Evolutionary conservation across 2,888 invertebrate genomes (phyloP).

Genomic region (Melikaiella ostensackeni): DNA sequence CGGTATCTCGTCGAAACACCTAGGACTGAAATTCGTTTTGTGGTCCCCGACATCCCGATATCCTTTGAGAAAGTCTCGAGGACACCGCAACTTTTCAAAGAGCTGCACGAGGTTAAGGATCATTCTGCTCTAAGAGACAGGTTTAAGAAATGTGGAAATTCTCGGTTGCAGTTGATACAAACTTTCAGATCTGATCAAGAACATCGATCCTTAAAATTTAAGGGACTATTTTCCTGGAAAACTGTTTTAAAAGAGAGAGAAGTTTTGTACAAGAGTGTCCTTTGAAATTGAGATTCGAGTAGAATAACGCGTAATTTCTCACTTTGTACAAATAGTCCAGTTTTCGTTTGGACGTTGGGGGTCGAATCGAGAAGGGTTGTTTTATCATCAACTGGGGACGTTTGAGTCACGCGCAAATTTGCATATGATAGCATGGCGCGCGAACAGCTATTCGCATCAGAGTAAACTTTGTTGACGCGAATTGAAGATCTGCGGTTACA

Average conservation of each 20-base stretch:
- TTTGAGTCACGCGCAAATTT: slow-evolving; percentile 60
- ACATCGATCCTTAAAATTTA: background rate
- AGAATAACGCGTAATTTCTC: background rate
- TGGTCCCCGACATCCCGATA: slow-evolving; percentile 29
- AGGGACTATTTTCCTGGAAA: too few relatives aligned
- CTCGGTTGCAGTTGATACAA: background rate
- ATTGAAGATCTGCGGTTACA: slow-evolving; percentile 50
- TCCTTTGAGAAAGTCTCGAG: slow-evolving; percentile 27
- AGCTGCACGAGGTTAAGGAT: slow-evolving; percentile 17
- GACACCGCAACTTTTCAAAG: slow-evolving; percentile 30
- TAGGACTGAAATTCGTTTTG: slow-evolving; percentile 38
- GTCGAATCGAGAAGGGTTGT: slow-evolving; percentile 1
- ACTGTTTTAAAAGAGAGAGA: too few relatives aligned
- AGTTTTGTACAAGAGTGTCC: too few relatives aligned
- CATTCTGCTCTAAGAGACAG: slow-evolving; percentile 27
- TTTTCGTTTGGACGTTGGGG: background rate
- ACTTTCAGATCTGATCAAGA: background rate
- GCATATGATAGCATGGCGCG: slow-evolving; percentile 57
- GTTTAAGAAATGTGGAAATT: slow-evolving; percentile 4
- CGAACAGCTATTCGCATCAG: slow-evolving; percentile 43
- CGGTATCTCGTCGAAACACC: slow-evolving; percentile 31
- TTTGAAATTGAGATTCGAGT: too few relatives aligned
- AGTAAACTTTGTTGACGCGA: slow-evolving; percentile 54
- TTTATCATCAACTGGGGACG: slow-evolving; percentile 8
- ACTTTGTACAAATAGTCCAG: slow-evolving; percentile 5